Percentiles rank a stretch among this genome's conserved stretches.
Conservation (phyloP, 2,113 vertebrate genomes). For the Sterrhoptilus dennistouni region DNA sequence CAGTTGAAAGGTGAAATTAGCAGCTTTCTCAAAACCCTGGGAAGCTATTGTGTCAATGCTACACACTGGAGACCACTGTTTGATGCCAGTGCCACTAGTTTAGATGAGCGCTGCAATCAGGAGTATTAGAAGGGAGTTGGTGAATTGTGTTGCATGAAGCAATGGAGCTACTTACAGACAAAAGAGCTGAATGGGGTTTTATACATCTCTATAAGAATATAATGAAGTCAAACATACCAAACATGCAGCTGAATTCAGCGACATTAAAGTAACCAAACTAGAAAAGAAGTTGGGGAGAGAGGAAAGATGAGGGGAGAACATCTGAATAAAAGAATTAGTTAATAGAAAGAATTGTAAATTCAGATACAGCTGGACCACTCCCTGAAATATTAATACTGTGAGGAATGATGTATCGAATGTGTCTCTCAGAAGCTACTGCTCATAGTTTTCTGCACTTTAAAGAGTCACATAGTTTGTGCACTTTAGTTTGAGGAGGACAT, state of each 20-base stretch:
- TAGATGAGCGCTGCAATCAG: conserved; percentile 65
- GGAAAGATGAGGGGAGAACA: background rate
- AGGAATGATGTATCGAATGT: fast-evolving
- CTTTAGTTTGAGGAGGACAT: background rate
- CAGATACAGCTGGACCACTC: background rate
- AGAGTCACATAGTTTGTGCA: background rate
- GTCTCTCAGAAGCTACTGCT: background rate
- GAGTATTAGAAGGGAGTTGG: conserved; percentile 49
- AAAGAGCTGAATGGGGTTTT: conserved; percentile 41
- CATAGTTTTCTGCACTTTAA: background rate
- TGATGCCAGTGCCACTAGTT: conserved; percentile 48
- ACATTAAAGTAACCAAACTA: background rate
- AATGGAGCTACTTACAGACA: conserved; percentile 8
- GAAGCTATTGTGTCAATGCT: conserved; percentile 62
- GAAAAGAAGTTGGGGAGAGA: background rate
- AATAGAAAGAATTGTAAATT: background rate
- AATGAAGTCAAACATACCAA: background rate
- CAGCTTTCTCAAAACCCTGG: conserved; percentile 56
- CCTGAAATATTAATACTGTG: background rate
- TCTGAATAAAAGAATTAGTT: background rate
- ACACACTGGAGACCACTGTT: conserved; percentile 53
- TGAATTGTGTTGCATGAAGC: conserved; percentile 30
- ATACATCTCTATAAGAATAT: background rate
- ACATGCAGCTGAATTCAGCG: background rate
- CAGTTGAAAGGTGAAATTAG: conserved; percentile 65